Evolutionary conservation across 2,113 vertebrate species (phyloP), one percentile per base, ranked within the genome.

Genomic region (Urocitellus parryii): DNA sequence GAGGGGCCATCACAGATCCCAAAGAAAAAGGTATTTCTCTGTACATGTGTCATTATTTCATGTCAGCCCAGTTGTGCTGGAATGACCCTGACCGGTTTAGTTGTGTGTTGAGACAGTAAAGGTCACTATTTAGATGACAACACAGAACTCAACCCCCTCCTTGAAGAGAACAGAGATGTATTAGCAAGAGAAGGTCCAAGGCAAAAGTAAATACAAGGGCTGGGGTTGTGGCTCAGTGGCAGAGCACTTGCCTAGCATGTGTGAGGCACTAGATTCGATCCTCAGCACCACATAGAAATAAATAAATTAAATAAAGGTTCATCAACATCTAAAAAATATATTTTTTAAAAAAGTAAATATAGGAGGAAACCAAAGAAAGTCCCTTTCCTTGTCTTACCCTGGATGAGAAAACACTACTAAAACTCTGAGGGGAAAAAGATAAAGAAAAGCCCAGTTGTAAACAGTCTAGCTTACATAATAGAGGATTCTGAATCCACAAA

Each of bases 401-500:
- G 48, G n/a, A 91, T 90, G 48, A 96, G 37, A 94, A 53, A n/a
- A 94, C 32, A 74, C 29, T 63, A 34, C 27, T 70, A 87, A 81
- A 94, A 86, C 25, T n/a, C 65, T 8, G 48, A 77, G 4, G 48
- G 1, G 29, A 73, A 63, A 34, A 74, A 72, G 8, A n/a, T 48
- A 90, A 56, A 48, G 58, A 48, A 82, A 79, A 92, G 90, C n/a
- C 56, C 61, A 61, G 32, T 18, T 51, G 91, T 34, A 77, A 77
- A 58, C 14, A 65, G 32, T 68, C 53, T 29, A 86, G 18, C 16
- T 86, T 86, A 76, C 11, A 93, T 85, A 72, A 61, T 68, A 70
- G n/a, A 85, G 88, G 48, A 85, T 93, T 94, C 74, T 58, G 80
- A 96, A 87, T 63, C 37, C 68, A 81, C 24, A 74, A 34, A 53